These are phyloP conservation scores for Columba livia DNA, from an alignment of 2,113 vertebrate genomes.

Conservation along the genomic window DNA sequence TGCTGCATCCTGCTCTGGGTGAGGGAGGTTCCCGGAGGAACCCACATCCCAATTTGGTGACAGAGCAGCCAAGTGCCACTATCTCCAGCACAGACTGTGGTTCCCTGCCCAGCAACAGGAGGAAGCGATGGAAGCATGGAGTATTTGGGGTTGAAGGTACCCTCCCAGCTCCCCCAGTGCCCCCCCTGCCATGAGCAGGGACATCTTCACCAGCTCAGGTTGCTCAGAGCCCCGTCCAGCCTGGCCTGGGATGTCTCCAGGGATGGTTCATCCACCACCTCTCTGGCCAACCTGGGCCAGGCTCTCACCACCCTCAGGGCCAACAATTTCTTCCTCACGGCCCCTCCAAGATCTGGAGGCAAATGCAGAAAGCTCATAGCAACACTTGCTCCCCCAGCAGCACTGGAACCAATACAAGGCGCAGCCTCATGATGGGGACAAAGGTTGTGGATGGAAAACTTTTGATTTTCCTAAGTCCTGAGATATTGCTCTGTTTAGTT, in stretches of 20 bases:
- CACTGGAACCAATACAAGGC: neutral
- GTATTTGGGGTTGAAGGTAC: too few relatives aligned
- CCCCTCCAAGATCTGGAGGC: neutral
- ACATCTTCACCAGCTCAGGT: too few relatives aligned
- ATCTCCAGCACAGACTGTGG: fast-evolving
- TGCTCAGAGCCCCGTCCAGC: too few relatives aligned
- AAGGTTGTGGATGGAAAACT: neutral
- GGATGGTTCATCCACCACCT: too few relatives aligned
- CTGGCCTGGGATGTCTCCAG: too few relatives aligned
- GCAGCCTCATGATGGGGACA: neutral
- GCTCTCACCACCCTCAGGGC: too few relatives aligned
- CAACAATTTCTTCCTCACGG: too few relatives aligned
- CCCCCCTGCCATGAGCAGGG: too few relatives aligned
- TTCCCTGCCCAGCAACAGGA: neutral
- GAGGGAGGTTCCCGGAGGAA: neutral
- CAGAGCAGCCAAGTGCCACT: neutral
- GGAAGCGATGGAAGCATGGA: neutral
- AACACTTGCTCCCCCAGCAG: too few relatives aligned
- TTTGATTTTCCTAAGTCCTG: neutral
- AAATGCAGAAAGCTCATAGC: fast-evolving
- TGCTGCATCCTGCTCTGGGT: neutral
- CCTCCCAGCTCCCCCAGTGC: too few relatives aligned
- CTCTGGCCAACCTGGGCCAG: too few relatives aligned
- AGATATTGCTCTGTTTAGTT: fast-evolving
- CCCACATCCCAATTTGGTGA: too few relatives aligned